Conservation (phyloP, 2,113 vertebrate species). For the Heloderma charlesbogerti region DNA sequence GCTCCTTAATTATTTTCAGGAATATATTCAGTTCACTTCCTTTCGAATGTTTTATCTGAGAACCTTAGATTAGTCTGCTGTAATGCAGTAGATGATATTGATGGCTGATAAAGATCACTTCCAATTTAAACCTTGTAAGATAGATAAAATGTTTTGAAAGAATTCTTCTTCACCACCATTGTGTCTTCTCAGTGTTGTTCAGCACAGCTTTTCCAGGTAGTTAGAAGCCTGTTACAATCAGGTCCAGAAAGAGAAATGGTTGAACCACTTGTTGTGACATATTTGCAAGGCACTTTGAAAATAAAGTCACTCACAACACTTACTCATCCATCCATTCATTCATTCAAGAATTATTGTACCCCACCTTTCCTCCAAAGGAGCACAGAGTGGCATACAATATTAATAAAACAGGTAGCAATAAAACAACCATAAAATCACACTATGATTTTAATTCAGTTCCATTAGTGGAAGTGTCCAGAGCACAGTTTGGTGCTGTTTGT, state of each 20-base stretch:
- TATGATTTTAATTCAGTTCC: too few relatives aligned
- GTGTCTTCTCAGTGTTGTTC: background rate
- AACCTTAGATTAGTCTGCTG: background rate
- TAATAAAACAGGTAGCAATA: too few relatives aligned
- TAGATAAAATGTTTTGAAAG: background rate
- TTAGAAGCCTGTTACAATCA: background rate
- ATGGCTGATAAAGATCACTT: background rate
- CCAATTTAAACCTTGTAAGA: background rate
- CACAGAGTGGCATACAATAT: too few relatives aligned
- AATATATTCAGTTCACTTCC: background rate
- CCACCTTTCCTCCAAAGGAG: too few relatives aligned
- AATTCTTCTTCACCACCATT: background rate
- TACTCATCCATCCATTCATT: too few relatives aligned
- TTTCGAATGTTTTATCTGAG: background rate
- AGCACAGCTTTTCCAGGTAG: background rate
- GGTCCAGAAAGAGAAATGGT: background rate
- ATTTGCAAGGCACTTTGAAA: too few relatives aligned
- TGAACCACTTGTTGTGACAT: background rate
- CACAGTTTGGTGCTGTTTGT: background rate
- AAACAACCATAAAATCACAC: too few relatives aligned
- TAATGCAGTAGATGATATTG: background rate
- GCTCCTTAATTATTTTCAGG: background rate
- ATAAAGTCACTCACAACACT: too few relatives aligned
- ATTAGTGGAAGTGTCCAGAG: too few relatives aligned
- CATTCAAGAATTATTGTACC: background rate